Conservation (phyloP, 2,888 invertebrate species). For the Actias luna region DNA sequence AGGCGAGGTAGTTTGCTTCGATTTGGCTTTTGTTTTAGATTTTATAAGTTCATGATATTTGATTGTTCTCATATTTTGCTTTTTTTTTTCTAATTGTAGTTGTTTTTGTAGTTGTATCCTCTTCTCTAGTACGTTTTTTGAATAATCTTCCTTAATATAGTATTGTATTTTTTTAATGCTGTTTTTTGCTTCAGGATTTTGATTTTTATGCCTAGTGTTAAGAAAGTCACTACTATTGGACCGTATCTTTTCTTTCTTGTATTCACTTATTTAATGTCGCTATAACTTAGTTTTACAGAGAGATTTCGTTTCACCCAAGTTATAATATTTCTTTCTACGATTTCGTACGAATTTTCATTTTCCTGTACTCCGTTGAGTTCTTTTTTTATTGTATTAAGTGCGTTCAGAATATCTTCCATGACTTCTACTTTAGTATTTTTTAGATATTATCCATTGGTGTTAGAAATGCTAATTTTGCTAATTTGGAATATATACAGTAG, state of each 20-base stretch:
- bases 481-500: no score
- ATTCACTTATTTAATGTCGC: conserved; percentile 20
- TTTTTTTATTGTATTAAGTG: conserved; percentile 20
- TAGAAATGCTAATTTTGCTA: no score
- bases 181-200: conserved; percentile 19
- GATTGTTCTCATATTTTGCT: neutral
- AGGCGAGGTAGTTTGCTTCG: neutral
- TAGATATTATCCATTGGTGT: no score
- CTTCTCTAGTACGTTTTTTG: conserved; percentile 20
- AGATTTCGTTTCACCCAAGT: conserved; percentile 22
- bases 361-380: conserved; percentile 25
- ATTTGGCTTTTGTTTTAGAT: neutral
- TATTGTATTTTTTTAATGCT: conserved; percentile 18
- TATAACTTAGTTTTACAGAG: conserved; percentile 15
- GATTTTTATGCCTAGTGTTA: conserved; percentile 20
- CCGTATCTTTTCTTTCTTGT: conserved; percentile 25
- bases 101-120: conserved; percentile 20
- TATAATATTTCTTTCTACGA: conserved; percentile 21
- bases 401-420: conserved; percentile 24
- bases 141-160: conserved; percentile 20
- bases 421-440: neutral
- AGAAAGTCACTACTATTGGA: conserved; percentile 21
- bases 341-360: conserved; percentile 23
- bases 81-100: conserved; percentile 4
- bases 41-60: conserved; percentile 7